Base-by-base conservation (phyloP, 2,888 invertebrate species). In the Cheilosia grossa region DNA sequence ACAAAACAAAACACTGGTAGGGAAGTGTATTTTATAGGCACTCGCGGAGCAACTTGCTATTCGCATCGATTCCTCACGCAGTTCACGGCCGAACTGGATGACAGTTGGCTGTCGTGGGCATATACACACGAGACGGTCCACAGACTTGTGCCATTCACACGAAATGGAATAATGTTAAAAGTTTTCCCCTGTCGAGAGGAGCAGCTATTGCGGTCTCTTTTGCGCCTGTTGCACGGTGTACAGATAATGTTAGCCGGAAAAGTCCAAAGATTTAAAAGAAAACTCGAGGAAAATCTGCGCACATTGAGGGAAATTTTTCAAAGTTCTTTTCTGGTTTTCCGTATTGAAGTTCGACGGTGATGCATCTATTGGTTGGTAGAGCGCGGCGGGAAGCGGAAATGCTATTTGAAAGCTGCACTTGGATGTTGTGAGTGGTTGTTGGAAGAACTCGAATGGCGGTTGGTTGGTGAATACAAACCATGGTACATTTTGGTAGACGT, bases 1-100 rank as follows among this genome's bases (percentile, higher is more conserved):
- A 5, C 13, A 63, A 69, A 73, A 67, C 33, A 74, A 58, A 54
- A 40, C 51, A 70, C 58, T 69, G 33, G 47, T 47, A 64, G 53
- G 37, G 51, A 66, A 27, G 66, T 9, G 30, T 30, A 13, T 51
- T n/a, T n/a, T 27, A 19, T 13, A 33, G 13, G 24, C 81, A 77
- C 72, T 77, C 81, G 81, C 85, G 85, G 72, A 85, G 75, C 85
- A 51, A 81, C 75, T 63, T 42, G 27, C 66, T 72, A n/a, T 17
- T 75, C 61, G 66, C 81, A 78, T 83, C 82, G 82, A 82, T 86
- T 81, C 86, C 87, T 83, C 80, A 72, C 77, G 86, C 86, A 86
- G 86, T 87, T 87, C 87, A 87, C 86, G 81, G 80, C 56, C 82
- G 87, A 87, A 87, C 87, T 87, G 69, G 75, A 56, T 85, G 79